Conservation (phyloP, 2,797 vertebrate genomes). For the Simalia tracyae region DNA sequence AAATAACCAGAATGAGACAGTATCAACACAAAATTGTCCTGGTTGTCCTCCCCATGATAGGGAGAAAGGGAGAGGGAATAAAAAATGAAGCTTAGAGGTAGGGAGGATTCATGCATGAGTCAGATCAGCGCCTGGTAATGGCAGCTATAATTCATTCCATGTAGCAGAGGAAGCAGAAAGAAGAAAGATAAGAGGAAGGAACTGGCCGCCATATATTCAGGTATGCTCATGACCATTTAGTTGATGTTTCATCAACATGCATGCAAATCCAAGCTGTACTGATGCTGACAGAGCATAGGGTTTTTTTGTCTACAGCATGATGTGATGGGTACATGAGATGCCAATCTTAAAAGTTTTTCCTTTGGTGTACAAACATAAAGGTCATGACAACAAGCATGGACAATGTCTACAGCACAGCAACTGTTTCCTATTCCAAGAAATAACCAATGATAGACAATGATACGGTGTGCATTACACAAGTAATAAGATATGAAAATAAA, state of each 20-base stretch:
- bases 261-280: neutral
- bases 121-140: neutral
- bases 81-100: neutral
- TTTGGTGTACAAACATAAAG: neutral
- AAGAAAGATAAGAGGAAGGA: neutral
- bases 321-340: neutral
- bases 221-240: neutral
- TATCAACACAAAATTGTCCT: rapidly evolving
- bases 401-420: neutral
- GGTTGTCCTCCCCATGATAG: neutral
- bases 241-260: neutral
- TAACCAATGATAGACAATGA: neutral
- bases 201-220: neutral
- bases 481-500: neutral
- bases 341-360: neutral
- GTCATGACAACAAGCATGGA: neutral
- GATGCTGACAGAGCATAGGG: neutral
- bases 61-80: neutral
- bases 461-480: neutral
- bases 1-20: neutral
- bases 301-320: neutral
- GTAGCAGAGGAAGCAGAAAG: neutral
- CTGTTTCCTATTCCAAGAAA: neutral
- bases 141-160: neutral
- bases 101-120: neutral